Conservation (phyloP, 2,797 vertebrate species). For the Pantherophis vulpinus region DNA sequence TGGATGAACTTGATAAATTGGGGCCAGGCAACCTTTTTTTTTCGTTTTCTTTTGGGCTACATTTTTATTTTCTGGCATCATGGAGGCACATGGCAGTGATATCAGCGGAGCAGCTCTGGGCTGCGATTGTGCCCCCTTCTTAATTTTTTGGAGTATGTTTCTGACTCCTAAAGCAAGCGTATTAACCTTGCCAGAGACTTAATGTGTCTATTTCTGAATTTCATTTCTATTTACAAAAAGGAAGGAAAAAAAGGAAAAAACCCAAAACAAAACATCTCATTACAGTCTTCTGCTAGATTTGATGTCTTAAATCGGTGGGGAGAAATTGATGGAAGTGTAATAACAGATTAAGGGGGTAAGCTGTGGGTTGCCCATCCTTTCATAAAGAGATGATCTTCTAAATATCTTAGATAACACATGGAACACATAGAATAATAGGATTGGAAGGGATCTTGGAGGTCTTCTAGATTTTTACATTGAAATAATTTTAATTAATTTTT, state of each 20-base stretch:
- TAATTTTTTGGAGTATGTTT: neutral
- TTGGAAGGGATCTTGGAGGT: neutral
- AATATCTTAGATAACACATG: neutral
- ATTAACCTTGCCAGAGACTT: neutral
- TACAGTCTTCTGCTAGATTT: neutral
- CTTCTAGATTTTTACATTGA: too few species aligned
- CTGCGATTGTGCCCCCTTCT: neutral
- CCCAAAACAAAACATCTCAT: neutral
- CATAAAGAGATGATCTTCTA: neutral
- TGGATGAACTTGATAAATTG: neutral
- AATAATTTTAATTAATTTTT: too few species aligned
- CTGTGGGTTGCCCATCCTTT: neutral
- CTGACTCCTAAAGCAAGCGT: neutral
- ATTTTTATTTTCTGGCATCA: neutral
- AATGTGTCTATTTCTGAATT: neutral
- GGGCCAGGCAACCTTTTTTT: neutral
- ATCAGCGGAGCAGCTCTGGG: neutral
- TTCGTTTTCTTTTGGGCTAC: neutral
- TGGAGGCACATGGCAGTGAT: neutral
- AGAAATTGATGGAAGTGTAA: neutral
- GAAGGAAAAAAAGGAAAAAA: neutral
- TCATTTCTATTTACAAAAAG: neutral
- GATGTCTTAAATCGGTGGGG: neutral
- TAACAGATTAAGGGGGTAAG: neutral
- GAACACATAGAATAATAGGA: neutral